Evolutionary conservation across 1,140 invertebrate species (phyloP), one percentile per base, ranked within the genome.

Genomic region (Epicauta chinensis): DNA sequence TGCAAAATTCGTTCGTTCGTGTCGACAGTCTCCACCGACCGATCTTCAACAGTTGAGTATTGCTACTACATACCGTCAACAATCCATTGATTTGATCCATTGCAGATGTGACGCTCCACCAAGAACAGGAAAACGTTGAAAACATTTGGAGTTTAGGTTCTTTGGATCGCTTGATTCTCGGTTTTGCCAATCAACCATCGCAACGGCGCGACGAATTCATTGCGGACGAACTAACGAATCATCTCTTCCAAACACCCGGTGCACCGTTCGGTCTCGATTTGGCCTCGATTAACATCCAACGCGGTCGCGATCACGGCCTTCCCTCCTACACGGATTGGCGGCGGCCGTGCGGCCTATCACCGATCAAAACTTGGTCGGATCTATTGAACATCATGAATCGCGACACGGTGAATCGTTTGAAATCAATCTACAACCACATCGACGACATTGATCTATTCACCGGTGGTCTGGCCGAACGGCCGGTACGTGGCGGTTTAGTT

Each of bases 381-480:
- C 75, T 94, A 23, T 76, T 83, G 9, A 69, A 73, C 52, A 79
- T 89, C 0, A 86, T 91, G 72, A 81, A 84, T 0, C 71, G 75
- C 1, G 77, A 83, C 32, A 79, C 77, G 1, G 79, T 76, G 13
- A 75, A 72, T 34, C 87, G 79, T 64, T 76, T 90, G 23, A 73
- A 76, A 53, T 68, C 71, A 38, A 69, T 87, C 4, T 90, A 89
- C 65, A 72, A 81, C 37, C 75, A 81, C 39, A 80, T 93, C 1
- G 82, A 92, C 38, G 91, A 96, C 61, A 83, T 97, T 49, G 94
- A 97, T 65, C 75, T 96, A n/a, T 96, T 91, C 66, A 83, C 90
- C 0, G 94, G 87, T 13, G 91, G 89, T 1, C 77, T 96, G 48
- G 79, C 89, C 0, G 93, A 97, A 64, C 80, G 81, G 10, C 82